Conservation (phyloP, 2,888 invertebrate genomes). For the Icerya purchasi region DNA sequence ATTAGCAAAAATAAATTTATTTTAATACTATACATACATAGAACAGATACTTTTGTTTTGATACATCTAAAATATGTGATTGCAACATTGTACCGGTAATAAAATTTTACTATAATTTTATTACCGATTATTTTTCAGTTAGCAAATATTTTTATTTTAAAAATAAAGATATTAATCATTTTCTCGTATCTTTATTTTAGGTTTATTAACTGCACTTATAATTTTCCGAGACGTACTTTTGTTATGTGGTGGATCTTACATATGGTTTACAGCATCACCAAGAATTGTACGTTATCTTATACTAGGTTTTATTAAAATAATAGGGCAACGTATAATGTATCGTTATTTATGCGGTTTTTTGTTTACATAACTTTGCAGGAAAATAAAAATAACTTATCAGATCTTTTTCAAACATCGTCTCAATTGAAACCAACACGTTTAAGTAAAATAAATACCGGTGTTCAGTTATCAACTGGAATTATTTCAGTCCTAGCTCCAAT, state of each 20-base stretch:
- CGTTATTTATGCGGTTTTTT: too few species aligned
- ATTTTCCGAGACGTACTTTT: slow-evolving; percentile 62
- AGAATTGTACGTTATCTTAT: background rate
- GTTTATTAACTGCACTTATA: slow-evolving; percentile 57
- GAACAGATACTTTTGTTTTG: too few species aligned
- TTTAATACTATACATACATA: too few species aligned
- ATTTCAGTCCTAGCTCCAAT: slow-evolving; percentile 68
- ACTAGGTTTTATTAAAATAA: too few species aligned
- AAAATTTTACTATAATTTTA: too few species aligned
- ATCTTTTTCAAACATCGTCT: slow-evolving; percentile 79
- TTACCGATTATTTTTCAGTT: background rate
- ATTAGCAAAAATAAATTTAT: too few species aligned
- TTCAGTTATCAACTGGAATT: slow-evolving; percentile 71
- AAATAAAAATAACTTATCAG: slow-evolving; percentile 22
- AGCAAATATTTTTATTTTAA: background rate
- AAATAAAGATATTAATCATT: background rate
- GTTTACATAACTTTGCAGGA: too few species aligned
- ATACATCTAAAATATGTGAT: too few species aligned
- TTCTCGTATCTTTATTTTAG: slow-evolving; percentile 15
- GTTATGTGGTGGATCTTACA: slow-evolving; percentile 65
- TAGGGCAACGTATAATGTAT: too few species aligned
- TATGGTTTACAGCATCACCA: slow-evolving; percentile 35
- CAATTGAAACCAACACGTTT: slow-evolving; percentile 76
- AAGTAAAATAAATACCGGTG: slow-evolving; percentile 84
- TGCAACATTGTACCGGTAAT: too few species aligned